Percentiles rank a stretch among this genome's conserved stretches.
phyloP scores from a whole-genome alignment of 2,888 invertebrate species.

The Tenthredo scrophulariae region DNA sequence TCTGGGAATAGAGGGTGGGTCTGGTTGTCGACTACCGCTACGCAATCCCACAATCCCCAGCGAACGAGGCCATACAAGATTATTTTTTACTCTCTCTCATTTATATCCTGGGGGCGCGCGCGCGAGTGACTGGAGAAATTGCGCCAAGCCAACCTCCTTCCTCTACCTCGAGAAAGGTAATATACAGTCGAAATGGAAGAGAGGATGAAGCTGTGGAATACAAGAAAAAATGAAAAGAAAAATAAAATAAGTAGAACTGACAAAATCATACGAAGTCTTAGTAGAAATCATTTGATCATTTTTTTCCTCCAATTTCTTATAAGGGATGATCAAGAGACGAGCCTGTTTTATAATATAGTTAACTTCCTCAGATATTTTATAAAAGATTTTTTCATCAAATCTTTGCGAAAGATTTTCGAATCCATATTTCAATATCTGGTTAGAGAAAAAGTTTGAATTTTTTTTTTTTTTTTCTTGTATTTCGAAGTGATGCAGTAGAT shows the following conservation, averaged over 20 bases:
- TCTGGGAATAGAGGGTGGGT: slow-evolving; percentile 11
- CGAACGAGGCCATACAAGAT: slow-evolving; percentile 45
- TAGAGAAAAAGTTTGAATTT: background rate
- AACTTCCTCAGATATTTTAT: background rate
- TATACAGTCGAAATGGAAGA: slow-evolving; percentile 3
- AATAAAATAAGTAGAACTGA: background rate
- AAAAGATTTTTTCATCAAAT: background rate
- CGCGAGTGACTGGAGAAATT: slow-evolving; percentile 30
- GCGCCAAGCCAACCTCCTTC: slow-evolving; percentile 6
- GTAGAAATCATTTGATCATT: background rate
- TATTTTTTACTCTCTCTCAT: slow-evolving; percentile 50
- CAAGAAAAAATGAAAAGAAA: background rate
- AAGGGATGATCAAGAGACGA: background rate
- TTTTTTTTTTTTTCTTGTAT: background rate
- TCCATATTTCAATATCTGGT: background rate
- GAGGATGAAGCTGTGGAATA: slow-evolving; percentile 1
- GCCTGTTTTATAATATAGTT: background rate
- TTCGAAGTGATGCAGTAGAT: background rate
- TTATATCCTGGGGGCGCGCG: slow-evolving; percentile 39
- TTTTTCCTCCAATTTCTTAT: background rate
- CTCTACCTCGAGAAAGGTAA: background rate
- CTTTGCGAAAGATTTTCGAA: background rate
- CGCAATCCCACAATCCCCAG: slow-evolving; percentile 45
- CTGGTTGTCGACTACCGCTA: slow-evolving; percentile 20
- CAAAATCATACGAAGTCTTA: background rate